A percentile compares a stretch with the other conserved stretches of the same genome.
phyloP scores from a whole-genome alignment of 2,113 vertebrate species.

The Brachypteracias leptosomus region DNA sequence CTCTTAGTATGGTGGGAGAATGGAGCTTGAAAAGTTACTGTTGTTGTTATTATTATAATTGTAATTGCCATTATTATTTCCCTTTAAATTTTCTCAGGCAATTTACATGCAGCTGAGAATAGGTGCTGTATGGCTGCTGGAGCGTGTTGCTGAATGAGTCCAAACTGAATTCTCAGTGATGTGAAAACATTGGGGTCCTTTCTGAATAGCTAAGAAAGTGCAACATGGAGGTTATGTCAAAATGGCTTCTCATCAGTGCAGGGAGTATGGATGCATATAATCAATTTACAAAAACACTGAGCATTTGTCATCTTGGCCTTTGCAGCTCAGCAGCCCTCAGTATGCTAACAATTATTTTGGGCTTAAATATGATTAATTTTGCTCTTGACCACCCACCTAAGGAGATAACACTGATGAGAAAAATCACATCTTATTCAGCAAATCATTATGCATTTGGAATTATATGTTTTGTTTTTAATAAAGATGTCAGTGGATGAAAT shows the following conservation, averaged over 20 bases:
- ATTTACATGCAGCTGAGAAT: background rate
- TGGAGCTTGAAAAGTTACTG: background rate
- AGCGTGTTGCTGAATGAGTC: background rate
- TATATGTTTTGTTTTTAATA: background rate
- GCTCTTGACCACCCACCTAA: background rate
- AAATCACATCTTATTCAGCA: background rate
- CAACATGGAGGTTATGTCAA: background rate
- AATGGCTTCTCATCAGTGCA: background rate
- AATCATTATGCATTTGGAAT: background rate
- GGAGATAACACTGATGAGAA: background rate
- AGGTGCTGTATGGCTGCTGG: rapidly evolving
- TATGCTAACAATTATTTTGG: background rate
- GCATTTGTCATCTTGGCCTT: background rate
- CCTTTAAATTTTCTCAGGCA: background rate
- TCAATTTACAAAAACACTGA: background rate
- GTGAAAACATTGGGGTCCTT: background rate
- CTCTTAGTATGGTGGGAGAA: background rate
- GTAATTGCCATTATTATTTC: background rate
- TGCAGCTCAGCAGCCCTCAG: background rate
- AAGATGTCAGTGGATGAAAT: background rate
- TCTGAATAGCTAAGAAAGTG: background rate
- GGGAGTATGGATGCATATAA: background rate
- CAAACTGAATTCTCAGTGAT: background rate
- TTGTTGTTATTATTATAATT: background rate
- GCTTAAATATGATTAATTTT: background rate